Percentiles rank a stretch among this genome's conserved stretches.
phyloP scores from a whole-genome alignment of 2,888 invertebrate genomes.

The Arrhopalites spinosus region DNA sequence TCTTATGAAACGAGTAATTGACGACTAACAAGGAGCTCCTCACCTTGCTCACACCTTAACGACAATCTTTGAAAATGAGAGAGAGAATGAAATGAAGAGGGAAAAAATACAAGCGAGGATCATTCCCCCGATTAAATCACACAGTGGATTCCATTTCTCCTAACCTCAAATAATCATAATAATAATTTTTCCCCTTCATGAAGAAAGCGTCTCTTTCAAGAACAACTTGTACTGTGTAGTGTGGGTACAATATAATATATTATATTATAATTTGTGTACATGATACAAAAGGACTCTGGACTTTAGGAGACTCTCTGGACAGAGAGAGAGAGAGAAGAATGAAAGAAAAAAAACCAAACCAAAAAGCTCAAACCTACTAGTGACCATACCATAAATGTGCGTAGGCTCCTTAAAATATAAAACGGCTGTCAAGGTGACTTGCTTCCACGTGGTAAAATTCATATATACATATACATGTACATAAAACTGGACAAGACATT shows the following conservation, averaged over 20 bases:
- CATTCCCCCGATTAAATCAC: conserved; percentile 29
- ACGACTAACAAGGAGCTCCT: conserved; percentile 29
- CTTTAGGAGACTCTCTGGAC: not conserved
- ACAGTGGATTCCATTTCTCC: conserved; percentile 14
- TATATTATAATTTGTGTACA: not conserved
- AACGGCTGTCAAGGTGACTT: conserved; percentile 46
- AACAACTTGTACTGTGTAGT: not conserved
- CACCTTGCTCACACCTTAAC: conserved; percentile 30
- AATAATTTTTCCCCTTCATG: conserved; percentile 31
- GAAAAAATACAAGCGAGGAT: not conserved
- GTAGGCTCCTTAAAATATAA: conserved; percentile 22
- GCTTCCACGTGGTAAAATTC: conserved; percentile 42
- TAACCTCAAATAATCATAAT: conserved; percentile 24
- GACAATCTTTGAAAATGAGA: conserved; percentile 10
- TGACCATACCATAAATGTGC: conserved; percentile 31
- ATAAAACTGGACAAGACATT: too few relatives aligned
- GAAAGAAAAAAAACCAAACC: not conserved
- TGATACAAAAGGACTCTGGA: not conserved
- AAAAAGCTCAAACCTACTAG: conserved; percentile 8
- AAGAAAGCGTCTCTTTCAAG: conserved; percentile 10
- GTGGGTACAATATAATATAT: not conserved
- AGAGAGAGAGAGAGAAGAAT: conserved; percentile 5
- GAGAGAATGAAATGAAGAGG: not conserved
- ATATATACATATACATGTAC: not conserved
- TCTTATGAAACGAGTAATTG: conserved; percentile 19